These are phyloP conservation scores for Pseudopodoces humilis DNA, from an alignment of 2,113 vertebrate species.

Conservation along the genomic window DNA sequence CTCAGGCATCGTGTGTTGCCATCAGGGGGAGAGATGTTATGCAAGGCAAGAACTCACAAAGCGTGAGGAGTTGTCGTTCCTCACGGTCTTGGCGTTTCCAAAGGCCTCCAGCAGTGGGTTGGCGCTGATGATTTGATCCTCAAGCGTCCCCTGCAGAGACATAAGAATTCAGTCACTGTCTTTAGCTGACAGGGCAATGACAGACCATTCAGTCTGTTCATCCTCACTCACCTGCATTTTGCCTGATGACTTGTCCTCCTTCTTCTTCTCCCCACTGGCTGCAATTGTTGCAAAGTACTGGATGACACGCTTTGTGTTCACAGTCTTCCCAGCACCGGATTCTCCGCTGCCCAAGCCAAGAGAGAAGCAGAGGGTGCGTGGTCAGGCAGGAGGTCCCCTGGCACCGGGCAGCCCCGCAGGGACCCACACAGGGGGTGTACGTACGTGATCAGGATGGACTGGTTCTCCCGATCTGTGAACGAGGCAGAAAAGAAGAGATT, in stretches of 20 bases:
- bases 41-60: background rate
- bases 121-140: slow-evolving; percentile 76
- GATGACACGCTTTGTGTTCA: slow-evolving; percentile 94
- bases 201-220: too few species aligned
- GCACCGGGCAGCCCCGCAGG: fast-evolving
- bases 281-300: slow-evolving; percentile 97
- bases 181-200: too few species aligned
- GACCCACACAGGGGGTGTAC: background rate
- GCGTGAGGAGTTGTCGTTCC: too few species aligned
- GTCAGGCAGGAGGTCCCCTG: background rate
- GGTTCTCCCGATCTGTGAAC: slow-evolving; percentile 77
- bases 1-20: background rate
- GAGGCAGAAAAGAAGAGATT: background rate
- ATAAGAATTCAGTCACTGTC: too few species aligned
- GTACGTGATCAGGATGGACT: slow-evolving; percentile 83
- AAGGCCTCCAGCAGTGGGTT: slow-evolving; percentile 71
- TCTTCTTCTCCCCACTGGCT: background rate
- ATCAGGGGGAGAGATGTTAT: background rate
- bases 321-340: slow-evolving; percentile 94
- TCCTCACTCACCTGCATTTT: slow-evolving; percentile 73
- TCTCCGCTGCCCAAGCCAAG: slow-evolving; percentile 62
- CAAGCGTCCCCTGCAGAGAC: too few species aligned
- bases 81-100: too few species aligned
- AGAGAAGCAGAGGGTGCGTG: background rate
- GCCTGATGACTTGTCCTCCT: slow-evolving; percentile 11